phyloP scores from a whole-genome alignment of 2,888 invertebrate species.

The Epistrophe eligans region DNA sequence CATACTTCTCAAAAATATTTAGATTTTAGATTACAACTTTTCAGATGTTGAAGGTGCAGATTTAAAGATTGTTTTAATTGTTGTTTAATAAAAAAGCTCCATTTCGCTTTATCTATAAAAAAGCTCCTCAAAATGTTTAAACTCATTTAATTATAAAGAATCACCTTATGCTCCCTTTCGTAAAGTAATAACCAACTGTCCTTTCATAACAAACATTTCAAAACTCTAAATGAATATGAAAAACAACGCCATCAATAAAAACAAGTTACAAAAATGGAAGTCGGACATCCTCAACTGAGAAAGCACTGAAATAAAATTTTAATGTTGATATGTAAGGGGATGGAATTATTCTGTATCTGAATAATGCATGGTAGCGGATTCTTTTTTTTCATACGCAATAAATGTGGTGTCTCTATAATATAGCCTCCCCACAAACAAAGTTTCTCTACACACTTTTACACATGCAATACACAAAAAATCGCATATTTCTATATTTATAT shows the following conservation, averaged over 20 bases:
- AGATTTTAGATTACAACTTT: too few species aligned
- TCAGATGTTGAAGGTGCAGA: too few species aligned
- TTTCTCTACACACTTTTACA: constrained; percentile 8
- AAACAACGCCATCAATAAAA: not conserved
- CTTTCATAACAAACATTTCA: constrained; percentile 8
- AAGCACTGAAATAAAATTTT: constrained; percentile 14
- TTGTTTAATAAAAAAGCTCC: too few species aligned
- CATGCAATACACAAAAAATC: constrained; percentile 31
- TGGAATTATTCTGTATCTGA: constrained; percentile 52
- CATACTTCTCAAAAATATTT: too few species aligned
- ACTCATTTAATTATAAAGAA: not conserved
- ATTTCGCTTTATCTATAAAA: too few species aligned
- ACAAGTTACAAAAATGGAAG: constrained; percentile 4
- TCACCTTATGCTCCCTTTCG: not conserved
- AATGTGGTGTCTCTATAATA: not conserved
- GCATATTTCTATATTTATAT: constrained; percentile 61
- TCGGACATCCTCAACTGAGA: constrained; percentile 19
- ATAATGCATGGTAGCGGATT: constrained; percentile 62
- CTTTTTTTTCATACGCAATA: not conserved
- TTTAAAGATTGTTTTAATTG: too few species aligned
- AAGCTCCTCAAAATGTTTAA: too few species aligned
- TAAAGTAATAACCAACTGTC: not conserved
- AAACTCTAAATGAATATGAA: constrained; percentile 52
- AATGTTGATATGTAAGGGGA: constrained; percentile 37
- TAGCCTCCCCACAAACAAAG: constrained; percentile 13